Evolutionary conservation across 2,888 invertebrate genomes (phyloP).

Genomic region (Zelleria hepariella): DNA sequence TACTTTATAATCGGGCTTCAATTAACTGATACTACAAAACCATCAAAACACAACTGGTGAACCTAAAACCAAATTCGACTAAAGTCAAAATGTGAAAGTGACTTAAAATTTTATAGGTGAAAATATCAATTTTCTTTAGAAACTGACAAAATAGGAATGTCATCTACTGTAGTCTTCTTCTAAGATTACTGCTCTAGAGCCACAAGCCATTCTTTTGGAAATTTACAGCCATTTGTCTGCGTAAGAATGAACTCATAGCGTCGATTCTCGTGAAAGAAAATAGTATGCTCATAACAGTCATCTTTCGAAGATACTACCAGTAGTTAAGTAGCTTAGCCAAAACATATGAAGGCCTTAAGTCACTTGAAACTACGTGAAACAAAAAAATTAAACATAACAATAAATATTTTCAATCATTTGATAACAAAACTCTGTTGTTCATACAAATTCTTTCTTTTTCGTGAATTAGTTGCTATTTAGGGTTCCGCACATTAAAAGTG

Average conservation of each 20-base stretch:
- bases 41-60: neutral
- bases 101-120: constrained; percentile 53
- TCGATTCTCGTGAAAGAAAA: neutral
- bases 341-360: constrained; percentile 61
- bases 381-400: neutral
- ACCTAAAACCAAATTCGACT: neutral
- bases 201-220: no score
- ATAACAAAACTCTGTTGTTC: neutral
- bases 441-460: neutral
- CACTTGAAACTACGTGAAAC: constrained; percentile 2
- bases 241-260: neutral
- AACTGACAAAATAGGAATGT: constrained; percentile 25
- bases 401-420: neutral
- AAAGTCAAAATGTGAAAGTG: constrained; percentile 10
- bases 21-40: neutral
- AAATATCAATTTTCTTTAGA: constrained; percentile 19
- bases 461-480: neutral
- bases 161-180: constrained; percentile 8
- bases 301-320: neutral
- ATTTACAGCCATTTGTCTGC: neutral
- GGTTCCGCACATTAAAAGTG: no score
- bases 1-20: no score
- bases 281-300: neutral
- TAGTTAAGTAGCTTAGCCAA: constrained; percentile 30
- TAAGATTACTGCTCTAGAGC: neutral